Percentiles rank a stretch among this genome's conserved stretches.
Evolutionary conservation across 2,888 invertebrate genomes (phyloP).

Genomic region (Lasioglossum lativentre): DNA sequence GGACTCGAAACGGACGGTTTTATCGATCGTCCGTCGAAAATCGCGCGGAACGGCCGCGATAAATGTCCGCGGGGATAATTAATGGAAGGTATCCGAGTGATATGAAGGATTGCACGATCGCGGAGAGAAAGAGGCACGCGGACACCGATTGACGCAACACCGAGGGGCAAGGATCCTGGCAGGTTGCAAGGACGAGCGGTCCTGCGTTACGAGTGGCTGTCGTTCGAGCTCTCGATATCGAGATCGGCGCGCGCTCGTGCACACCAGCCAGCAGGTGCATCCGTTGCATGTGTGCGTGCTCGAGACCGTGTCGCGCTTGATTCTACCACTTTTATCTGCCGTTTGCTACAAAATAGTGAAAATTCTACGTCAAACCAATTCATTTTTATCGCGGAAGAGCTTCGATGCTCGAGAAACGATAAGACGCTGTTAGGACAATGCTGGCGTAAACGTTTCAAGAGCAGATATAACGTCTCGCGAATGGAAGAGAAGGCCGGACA

Average conservation of each 20-base stretch:
- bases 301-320: constrained; percentile 19
- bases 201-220: constrained; percentile 76
- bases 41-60: not conserved
- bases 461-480: not conserved
- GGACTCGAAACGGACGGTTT: not conserved
- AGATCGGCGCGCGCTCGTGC: constrained; percentile 54
- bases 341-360: not conserved
- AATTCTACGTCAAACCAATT: not conserved
- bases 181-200: constrained; percentile 82
- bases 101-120: constrained; percentile 36
- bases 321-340: constrained; percentile 17
- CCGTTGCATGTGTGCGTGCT: constrained; percentile 42
- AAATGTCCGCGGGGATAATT: constrained; percentile 25
- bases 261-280: constrained; percentile 51
- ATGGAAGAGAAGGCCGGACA: not conserved
- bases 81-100: constrained; percentile 25
- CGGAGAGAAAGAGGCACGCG: constrained; percentile 54
- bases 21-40: not conserved
- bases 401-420: not conserved
- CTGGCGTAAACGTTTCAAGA: not conserved
- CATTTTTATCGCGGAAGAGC: not conserved
- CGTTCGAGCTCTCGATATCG: constrained; percentile 77
- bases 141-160: constrained; percentile 67
- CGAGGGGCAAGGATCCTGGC: constrained; percentile 81
- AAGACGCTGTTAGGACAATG: not conserved